Conservation (phyloP, 2,888 invertebrate genomes). For the Cinara cedri region DNA sequence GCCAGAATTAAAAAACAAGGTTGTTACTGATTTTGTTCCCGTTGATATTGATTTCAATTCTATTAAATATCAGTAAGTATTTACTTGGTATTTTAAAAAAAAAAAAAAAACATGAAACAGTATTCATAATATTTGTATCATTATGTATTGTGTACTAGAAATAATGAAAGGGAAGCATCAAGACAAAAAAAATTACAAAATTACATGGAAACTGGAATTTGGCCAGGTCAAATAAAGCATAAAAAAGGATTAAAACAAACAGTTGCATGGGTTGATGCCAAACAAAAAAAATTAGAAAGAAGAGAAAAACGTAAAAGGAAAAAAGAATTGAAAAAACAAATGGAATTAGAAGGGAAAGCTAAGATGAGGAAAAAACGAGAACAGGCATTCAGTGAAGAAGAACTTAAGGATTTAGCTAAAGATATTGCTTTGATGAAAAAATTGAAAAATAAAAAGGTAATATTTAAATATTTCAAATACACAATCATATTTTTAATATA, state of each 20-base stretch:
- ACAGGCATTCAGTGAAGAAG: conserved; percentile 72
- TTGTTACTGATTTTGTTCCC: conserved; percentile 67
- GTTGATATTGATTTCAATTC: conserved; percentile 74
- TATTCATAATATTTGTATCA: not conserved
- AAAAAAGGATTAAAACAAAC: conserved; percentile 67
- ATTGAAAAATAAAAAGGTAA: conserved; percentile 77
- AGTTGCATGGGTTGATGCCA: conserved; percentile 80
- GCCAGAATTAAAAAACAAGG: conserved; percentile 85
- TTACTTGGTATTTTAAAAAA: not conserved
- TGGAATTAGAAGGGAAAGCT: conserved; percentile 65
- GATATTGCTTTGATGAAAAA: conserved; percentile 86
- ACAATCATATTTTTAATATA: not conserved
- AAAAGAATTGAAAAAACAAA: conserved; percentile 68
- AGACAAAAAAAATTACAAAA: conserved; percentile 74
- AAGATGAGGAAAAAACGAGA: conserved; percentile 66
- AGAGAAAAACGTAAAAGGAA: conserved; percentile 70
- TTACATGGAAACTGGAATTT: conserved; percentile 76
- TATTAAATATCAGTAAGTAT: conserved; percentile 72
- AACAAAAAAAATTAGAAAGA: conserved; percentile 72
- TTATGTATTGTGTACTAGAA: conserved; percentile 61
- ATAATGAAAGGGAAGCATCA: conserved; percentile 77
- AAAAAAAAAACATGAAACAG: not conserved
- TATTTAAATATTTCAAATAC: not conserved
- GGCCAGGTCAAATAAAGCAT: conserved; percentile 70
- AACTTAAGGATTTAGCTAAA: conserved; percentile 76